Conservation (phyloP, 2,888 invertebrate genomes). For the Tetanocera ferruginea region DNA sequence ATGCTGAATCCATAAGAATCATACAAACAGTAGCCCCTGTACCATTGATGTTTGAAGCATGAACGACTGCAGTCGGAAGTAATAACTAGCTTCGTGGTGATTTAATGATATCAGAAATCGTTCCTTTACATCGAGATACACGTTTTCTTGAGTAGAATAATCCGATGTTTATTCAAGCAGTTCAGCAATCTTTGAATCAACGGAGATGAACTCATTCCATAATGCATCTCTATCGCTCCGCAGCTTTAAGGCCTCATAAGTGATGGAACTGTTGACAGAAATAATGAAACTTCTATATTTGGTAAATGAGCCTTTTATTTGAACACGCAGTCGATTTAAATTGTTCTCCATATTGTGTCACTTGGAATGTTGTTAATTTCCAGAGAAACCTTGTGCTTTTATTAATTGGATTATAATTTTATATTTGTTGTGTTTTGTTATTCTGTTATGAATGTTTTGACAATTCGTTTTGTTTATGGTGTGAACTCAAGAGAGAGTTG, state of each 20-base stretch:
- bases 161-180: conserved; percentile 12
- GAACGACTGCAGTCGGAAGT: conserved; percentile 20
- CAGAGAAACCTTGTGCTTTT: too few relatives aligned
- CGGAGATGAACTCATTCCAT: not conserved
- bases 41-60: not conserved
- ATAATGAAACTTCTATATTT: not conserved
- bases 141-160: conserved; percentile 2
- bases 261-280: not conserved
- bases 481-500: too few relatives aligned
- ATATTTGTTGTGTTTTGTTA: too few relatives aligned
- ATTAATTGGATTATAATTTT: too few relatives aligned
- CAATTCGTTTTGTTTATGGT: too few relatives aligned
- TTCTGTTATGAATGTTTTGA: too few relatives aligned
- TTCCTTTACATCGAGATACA: conserved; percentile 16
- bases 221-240: not conserved
- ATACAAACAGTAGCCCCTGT: not conserved
- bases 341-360: too few relatives aligned
- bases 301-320: conserved; percentile 12
- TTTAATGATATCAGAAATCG: not conserved
- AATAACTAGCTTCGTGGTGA: too few relatives aligned
- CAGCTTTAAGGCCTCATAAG: conserved; percentile 1
- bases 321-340: not conserved
- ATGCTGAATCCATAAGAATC: conserved; percentile 12
- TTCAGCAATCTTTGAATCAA: not conserved
- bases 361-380: too few relatives aligned